Base-by-base conservation (phyloP, 2,113 vertebrate genomes). In the Pagrus major region DNA sequence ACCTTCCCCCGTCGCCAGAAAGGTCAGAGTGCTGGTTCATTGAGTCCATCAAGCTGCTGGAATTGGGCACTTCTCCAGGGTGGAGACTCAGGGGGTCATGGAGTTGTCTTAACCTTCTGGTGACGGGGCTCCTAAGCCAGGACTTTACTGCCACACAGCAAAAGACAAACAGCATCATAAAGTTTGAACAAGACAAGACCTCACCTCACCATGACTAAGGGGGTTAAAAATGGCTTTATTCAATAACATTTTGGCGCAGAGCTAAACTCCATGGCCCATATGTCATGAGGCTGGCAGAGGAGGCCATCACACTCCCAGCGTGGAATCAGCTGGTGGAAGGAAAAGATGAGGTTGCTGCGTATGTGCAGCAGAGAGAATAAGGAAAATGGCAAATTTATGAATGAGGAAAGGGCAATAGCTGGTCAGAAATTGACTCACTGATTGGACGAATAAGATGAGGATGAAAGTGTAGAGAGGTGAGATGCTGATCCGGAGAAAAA, bases 221-320 rank as follows among this genome's bases (percentile, higher is more conserved):
- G 15, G 15, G 35, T 55, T 25, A 31, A 54, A 56, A 58, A 67
- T 58, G 31, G 10, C 33, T 85, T 80, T 14, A 35, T 83, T 72
- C 60, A 52, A 46, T 21, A 33, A 20, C 49, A 68, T 44, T 64
- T 44, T 78, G 31, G 58, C 71, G 44, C 67, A 42, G 63, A 71
- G 20, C n/a, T 14, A 25, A 25, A 63, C 39, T 65, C 25, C 20
- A 1, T 0, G 49, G 1, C 44, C 66, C 61, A 61, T 55, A 78
- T 75, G 73, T 78, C 79, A 47, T 49, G 56, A 54, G 5, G 39
- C 63, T 66, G 74, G 88, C 64, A 78, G 47, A 52, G 44, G 20
- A 73, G 65, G 63, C 63, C 39, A 18, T 27, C 70, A 47, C 69
- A 33, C 65, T 46, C 0, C 37, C 27, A 71, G 72, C 46, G 68